phyloP scores from a whole-genome alignment of 1,140 invertebrate genomes.

The Cyphomyrmex costatus region DNA sequence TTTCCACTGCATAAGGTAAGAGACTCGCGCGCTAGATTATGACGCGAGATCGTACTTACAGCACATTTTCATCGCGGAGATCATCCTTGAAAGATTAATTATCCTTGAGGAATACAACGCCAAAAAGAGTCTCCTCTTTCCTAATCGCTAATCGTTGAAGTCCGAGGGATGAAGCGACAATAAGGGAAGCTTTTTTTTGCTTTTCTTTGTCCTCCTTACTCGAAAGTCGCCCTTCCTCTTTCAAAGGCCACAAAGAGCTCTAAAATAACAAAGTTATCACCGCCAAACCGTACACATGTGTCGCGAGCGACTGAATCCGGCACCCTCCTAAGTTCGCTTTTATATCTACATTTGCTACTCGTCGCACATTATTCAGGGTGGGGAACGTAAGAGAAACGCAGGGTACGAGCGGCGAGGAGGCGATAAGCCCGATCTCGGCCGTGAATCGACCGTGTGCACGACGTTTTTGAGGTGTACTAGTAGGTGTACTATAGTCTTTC shows the following conservation, averaged over 20 bases:
- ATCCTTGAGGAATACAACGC: background rate
- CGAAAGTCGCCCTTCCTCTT: background rate
- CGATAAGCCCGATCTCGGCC: slow-evolving; percentile 24
- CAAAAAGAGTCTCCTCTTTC: background rate
- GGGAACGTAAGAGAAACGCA: slow-evolving; percentile 35
- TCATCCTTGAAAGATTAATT: slow-evolving; percentile 66
- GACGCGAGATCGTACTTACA: slow-evolving; percentile 76
- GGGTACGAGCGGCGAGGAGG: slow-evolving; percentile 26
- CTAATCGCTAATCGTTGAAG: slow-evolving; percentile 4
- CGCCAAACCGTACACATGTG: slow-evolving; percentile 22
- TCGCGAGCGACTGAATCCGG: slow-evolving; percentile 70
- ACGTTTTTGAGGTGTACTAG: background rate
- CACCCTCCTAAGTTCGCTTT: slow-evolving; percentile 73
- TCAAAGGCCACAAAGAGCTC: background rate
- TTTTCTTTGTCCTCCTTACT: background rate
- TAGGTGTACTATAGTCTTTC: background rate
- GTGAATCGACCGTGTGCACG: background rate
- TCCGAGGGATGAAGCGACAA: background rate
- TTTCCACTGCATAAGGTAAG: background rate
- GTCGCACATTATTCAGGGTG: slow-evolving; percentile 48
- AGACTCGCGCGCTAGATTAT: slow-evolving; percentile 5
- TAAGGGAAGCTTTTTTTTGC: background rate
- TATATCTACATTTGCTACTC: slow-evolving; percentile 70
- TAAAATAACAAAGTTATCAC: background rate
- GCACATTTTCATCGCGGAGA: slow-evolving; percentile 75